These are phyloP conservation scores for Orchestia grillus DNA, from an alignment of 1,140 invertebrate species.

Conservation along the genomic window DNA sequence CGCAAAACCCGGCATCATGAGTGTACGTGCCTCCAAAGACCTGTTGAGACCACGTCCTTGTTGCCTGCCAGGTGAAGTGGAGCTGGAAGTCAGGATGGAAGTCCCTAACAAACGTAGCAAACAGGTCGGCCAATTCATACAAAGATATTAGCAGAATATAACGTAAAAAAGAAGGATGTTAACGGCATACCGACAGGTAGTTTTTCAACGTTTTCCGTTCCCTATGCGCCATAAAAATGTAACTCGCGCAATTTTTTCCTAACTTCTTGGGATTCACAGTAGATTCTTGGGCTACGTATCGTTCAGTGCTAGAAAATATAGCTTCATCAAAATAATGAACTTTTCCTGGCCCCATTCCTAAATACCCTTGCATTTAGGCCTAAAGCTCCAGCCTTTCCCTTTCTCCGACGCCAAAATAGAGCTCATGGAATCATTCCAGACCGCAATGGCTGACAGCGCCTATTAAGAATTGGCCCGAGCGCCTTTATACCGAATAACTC, in stretches of 20 bases:
- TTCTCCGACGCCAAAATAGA: not conserved
- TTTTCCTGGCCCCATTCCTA: not conserved
- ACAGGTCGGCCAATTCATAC: not conserved
- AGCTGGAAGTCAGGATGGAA: not conserved
- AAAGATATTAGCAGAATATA: no score
- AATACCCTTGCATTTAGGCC: not conserved
- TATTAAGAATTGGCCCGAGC: conserved; percentile 18
- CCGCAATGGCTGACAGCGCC: not conserved
- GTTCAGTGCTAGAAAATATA: not conserved
- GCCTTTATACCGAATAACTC: conserved; percentile 4
- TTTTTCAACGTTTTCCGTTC: no score
- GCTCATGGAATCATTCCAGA: not conserved
- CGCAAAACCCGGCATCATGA: not conserved
- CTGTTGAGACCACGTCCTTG: not conserved
- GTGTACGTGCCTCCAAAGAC: not conserved
- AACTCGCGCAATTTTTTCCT: not conserved
- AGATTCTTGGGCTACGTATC: not conserved
- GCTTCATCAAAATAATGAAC: not conserved
- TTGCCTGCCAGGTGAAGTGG: not conserved
- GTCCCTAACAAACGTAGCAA: not conserved
- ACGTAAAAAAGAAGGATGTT: no score
- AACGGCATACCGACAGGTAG: no score
- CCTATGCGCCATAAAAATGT: not conserved
- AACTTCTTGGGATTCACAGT: not conserved
- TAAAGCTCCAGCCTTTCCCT: not conserved